Conservation (phyloP, 2,113 vertebrate genomes). For the Aplodontia rufa region DNA sequence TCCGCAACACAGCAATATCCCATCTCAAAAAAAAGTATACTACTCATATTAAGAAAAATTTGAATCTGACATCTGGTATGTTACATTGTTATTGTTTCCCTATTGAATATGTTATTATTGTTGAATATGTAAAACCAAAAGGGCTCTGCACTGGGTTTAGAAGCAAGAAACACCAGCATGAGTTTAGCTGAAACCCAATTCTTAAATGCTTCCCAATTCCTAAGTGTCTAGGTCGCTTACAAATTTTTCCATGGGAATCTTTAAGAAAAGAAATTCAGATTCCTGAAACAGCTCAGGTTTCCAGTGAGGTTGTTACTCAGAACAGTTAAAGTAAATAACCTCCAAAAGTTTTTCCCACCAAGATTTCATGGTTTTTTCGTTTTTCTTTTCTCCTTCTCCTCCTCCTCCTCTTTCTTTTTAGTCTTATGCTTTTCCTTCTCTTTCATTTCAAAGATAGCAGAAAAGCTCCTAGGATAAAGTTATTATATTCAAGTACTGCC, state of each 20-base stretch:
- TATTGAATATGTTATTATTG: neutral
- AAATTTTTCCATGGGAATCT: neutral
- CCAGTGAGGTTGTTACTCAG: neutral
- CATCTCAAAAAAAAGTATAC: neutral
- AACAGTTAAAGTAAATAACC: slow-evolving; percentile 13
- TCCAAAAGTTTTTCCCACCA: neutral
- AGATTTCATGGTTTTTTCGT: too few species aligned
- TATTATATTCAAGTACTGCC: slow-evolving; percentile 49
- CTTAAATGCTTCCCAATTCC: neutral
- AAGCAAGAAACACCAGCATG: neutral
- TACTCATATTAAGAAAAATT: neutral
- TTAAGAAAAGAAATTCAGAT: slow-evolving; percentile 54
- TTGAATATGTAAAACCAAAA: neutral
- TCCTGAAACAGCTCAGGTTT: slow-evolving; percentile 32
- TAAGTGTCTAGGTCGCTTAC: neutral
- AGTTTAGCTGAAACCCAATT: neutral
- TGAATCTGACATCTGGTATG: neutral
- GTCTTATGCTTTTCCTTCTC: neutral
- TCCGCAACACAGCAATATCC: neutral
- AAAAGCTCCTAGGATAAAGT: neutral
- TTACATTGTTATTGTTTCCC: neutral
- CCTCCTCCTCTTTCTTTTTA: neutral
- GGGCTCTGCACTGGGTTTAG: neutral
- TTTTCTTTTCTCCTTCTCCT: too few species aligned
- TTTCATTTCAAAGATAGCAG: slow-evolving; percentile 26